Evolutionary conservation across 2,113 vertebrate genomes (phyloP).

Genomic region (Paratilapia polleni): DNA sequence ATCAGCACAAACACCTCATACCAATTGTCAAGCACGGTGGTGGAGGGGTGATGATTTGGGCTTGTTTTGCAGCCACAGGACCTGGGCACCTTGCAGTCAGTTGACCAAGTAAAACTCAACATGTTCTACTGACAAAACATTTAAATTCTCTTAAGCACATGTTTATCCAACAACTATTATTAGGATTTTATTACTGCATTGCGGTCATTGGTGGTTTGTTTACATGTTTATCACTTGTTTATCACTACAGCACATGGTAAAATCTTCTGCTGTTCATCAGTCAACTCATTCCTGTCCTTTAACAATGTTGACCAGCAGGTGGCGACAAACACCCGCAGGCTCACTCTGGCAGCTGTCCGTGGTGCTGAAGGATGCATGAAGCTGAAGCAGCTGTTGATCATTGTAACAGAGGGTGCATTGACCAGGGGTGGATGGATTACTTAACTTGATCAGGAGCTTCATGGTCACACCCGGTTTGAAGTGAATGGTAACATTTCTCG

Average conservation of each 20-base stretch:
- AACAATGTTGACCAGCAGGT: constrained; percentile 8
- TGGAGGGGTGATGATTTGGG: too few species aligned
- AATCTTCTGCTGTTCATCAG: neutral
- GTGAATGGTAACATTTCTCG: neutral
- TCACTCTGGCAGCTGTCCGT: constrained; percentile 31
- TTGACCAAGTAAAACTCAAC: too few species aligned
- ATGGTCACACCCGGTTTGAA: neutral
- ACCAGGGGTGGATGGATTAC: neutral
- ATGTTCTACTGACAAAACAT: too few species aligned
- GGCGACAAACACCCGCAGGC: neutral
- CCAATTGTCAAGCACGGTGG: too few species aligned
- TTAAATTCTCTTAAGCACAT: too few species aligned
- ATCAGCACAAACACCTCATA: too few species aligned
- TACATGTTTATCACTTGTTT: neutral
- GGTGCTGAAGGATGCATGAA: constrained; percentile 47
- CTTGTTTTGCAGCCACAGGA: too few species aligned
- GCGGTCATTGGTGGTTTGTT: too few species aligned
- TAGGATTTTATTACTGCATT: too few species aligned
- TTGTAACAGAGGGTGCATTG: neutral
- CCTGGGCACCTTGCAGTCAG: too few species aligned
- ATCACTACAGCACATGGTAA: neutral
- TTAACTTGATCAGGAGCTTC: neutral
- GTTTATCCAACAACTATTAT: too few species aligned
- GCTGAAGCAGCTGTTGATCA: neutral
- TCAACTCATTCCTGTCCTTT: neutral